These are phyloP conservation scores for Lysandra bellargus DNA, from an alignment of 2,888 invertebrate genomes.

Conservation along the genomic window DNA sequence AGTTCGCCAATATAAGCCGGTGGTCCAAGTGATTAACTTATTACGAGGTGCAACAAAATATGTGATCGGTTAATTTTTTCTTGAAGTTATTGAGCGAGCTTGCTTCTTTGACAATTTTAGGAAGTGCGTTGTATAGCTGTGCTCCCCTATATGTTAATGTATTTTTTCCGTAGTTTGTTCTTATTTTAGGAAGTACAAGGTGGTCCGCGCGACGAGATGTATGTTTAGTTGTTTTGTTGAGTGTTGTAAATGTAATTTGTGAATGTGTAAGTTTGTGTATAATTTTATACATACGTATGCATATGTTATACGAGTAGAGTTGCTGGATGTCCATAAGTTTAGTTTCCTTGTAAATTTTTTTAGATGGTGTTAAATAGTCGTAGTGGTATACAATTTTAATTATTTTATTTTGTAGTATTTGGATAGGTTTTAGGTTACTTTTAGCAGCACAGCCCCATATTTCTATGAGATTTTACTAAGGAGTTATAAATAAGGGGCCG, in stretches of 20 bases:
- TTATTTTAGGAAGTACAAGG: background rate
- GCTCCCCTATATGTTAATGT: no score
- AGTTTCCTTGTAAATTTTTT: conserved; percentile 24
- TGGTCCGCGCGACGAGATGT: conserved; percentile 3
- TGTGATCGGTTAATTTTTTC: no score
- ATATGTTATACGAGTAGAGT: conserved; percentile 16
- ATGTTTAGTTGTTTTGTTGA: background rate
- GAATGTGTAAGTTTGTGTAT: conserved; percentile 12
- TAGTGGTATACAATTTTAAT: conserved; percentile 29
- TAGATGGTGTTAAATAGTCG: conserved; percentile 24
- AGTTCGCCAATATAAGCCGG: no score
- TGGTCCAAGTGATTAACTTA: no score
- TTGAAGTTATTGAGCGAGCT: no score
- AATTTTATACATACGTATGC: conserved; percentile 1
- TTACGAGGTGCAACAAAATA: no score
- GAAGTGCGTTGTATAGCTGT: no score
- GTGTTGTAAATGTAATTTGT: conserved; percentile 8
- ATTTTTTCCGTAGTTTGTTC: no score
- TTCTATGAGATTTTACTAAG: conserved; percentile 36
- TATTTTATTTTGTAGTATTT: conserved; percentile 34
- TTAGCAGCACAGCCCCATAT: conserved; percentile 33
- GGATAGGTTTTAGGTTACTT: conserved; percentile 27
- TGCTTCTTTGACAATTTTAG: no score
- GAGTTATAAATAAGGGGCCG: conserved; percentile 3
- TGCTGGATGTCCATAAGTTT: conserved; percentile 31